Percentiles rank a stretch among this genome's conserved stretches.
These are phyloP conservation scores for Pseudomyrmex cubaensis DNA, from an alignment of 1,140 invertebrate genomes.

Conservation along the genomic window DNA sequence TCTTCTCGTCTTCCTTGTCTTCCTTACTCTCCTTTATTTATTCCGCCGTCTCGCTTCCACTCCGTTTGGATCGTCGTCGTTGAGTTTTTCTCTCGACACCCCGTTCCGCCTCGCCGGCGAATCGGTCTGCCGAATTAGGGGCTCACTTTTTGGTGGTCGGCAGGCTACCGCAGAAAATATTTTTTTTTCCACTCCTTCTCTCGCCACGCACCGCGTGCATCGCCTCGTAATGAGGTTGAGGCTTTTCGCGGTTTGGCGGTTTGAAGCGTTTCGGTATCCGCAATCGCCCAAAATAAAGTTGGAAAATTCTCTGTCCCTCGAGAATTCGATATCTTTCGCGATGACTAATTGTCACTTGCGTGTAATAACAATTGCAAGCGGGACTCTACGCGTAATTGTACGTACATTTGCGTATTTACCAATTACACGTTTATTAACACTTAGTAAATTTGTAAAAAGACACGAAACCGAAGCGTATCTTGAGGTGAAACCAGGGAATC, in stretches of 20 bases:
- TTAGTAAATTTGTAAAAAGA: not conserved
- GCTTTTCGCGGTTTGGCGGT: constrained; percentile 41
- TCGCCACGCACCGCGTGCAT: constrained; percentile 32
- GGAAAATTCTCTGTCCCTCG: not conserved
- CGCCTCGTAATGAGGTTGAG: constrained; percentile 63
- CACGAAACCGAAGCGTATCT: constrained; percentile 54
- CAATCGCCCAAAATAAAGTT: not conserved
- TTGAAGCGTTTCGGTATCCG: not conserved
- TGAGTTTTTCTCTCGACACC: constrained; percentile 72
- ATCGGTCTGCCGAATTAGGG: constrained; percentile 70
- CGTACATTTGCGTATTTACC: no score
- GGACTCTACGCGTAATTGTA: no score
- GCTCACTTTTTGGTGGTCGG: constrained; percentile 72
- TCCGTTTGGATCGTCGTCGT: constrained; percentile 54
- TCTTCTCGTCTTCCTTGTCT: constrained; percentile 13
- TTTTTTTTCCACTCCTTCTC: constrained; percentile 53
- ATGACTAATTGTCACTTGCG: no score
- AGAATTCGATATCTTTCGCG: no score
- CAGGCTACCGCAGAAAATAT: constrained; percentile 44
- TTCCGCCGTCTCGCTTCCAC: constrained; percentile 31
- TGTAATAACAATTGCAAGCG: no score
- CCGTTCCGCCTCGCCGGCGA: constrained; percentile 59
- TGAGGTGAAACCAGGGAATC: constrained; percentile 66
- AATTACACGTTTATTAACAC: not conserved
- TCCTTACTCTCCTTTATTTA: constrained; percentile 4